Evolutionary conservation across 2,113 vertebrate species (phyloP).

Genomic region (Larimichthys crocea): DNA sequence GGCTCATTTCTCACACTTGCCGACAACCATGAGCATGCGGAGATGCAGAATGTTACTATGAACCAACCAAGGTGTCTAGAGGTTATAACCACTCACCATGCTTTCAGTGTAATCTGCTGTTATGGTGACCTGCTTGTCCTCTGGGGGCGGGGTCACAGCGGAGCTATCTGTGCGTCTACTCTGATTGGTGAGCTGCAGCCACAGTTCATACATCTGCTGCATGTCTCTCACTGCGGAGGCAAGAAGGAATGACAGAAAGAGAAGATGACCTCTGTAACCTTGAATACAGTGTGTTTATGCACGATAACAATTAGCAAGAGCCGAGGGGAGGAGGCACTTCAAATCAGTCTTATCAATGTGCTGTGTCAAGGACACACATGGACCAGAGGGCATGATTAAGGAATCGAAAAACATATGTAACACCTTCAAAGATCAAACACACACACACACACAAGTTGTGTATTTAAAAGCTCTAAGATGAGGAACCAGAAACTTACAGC

Average conservation of each 20-base stretch:
- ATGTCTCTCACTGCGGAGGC: constrained; percentile 92
- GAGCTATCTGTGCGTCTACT: constrained; percentile 90
- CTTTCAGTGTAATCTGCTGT: constrained; percentile 95
- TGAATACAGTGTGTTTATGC: background rate
- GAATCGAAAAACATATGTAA: background rate
- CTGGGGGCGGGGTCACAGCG: constrained; percentile 87
- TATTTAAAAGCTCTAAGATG: background rate
- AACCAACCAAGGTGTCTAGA: background rate
- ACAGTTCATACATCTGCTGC: constrained; percentile 98
- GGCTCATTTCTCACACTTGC: background rate
- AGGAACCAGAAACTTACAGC: constrained; percentile 83
- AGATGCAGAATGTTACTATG: background rate
- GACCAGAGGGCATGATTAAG: background rate
- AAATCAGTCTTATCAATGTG: background rate
- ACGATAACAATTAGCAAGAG: background rate
- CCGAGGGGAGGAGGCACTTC: background rate
- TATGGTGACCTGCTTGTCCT: constrained; percentile 97
- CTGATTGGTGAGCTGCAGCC: constrained; percentile 95
- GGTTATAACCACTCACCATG: constrained; percentile 85
- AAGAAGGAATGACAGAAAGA: background rate
- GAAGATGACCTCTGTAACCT: background rate
- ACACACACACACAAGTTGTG: too few relatives aligned
- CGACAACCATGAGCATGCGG: background rate
- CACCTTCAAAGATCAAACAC: background rate
- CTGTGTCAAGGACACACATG: background rate